Evolutionary conservation across 2,113 vertebrate species (phyloP).

Genomic region (Albula goreensis): DNA sequence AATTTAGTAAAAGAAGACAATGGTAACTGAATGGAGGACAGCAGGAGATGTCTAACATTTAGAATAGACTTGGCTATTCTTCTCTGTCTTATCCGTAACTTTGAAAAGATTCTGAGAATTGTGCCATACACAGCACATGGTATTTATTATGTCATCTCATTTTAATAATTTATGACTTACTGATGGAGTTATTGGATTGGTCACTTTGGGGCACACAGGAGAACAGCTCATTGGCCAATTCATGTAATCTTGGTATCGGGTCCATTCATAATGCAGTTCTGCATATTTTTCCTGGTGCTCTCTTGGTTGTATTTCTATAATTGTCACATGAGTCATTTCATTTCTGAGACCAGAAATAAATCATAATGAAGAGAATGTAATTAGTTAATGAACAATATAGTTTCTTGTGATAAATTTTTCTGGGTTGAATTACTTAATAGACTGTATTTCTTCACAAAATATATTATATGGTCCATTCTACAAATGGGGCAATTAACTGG

Average conservation of each 20-base stretch:
- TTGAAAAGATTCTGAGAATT: too few relatives aligned
- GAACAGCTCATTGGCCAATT: background rate
- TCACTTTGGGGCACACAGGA: too few relatives aligned
- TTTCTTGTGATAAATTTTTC: background rate
- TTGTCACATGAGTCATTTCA: background rate
- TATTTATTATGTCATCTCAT: too few relatives aligned
- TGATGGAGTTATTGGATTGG: too few relatives aligned
- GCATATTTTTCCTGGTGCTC: background rate
- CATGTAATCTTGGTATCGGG: background rate
- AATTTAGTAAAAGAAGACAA: too few relatives aligned
- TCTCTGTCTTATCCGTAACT: too few relatives aligned
- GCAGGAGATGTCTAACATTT: too few relatives aligned
- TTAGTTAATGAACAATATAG: background rate
- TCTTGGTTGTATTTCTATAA: background rate
- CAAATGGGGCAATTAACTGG: background rate
- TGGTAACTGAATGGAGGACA: too few relatives aligned
- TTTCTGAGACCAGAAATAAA: constrained; percentile 1
- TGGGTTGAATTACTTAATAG: background rate
- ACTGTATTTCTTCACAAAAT: background rate
- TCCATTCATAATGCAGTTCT: background rate
- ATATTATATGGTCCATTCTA: constrained; percentile 9
- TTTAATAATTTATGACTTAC: too few relatives aligned
- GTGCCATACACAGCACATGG: too few relatives aligned
- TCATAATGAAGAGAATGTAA: background rate
- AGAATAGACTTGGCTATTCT: too few relatives aligned